Base-by-base conservation (phyloP, 2,113 vertebrate species). In the Protobothrops mucrosquamatus region DNA sequence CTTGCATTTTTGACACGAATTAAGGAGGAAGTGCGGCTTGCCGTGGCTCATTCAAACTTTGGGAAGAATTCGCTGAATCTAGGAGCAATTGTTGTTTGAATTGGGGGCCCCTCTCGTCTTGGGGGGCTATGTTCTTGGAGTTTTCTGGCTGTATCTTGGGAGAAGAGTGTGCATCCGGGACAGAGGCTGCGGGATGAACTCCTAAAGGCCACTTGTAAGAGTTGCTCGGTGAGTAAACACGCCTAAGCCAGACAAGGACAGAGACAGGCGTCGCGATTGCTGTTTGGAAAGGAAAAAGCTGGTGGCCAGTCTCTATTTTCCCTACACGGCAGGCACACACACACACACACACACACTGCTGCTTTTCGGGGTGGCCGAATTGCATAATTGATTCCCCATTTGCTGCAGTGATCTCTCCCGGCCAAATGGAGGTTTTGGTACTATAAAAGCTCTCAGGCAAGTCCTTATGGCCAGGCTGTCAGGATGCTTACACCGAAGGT, bases 331-430 rank as follows among this genome's bases (percentile, higher is more conserved):
- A n/a, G 61, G 9, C 39, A 85, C 20, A 46, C 15, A 46, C 14
- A 57, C 39, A 1, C 39, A 57, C 39, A 1, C 39, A 39, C 39
- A 39, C 24, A 48, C 22, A 5, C 6, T 34, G 85, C 86, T 61
- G 69, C 69, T 54, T 24, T 86, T 93, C 61, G 64, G 57, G 96
- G 94, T 95, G 94, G 94, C 95, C 94, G 88, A 90, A 56, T 90
- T 93, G 95, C 95, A 96, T 96, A 96, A 97, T 96, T 96, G 96
- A 97, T 96, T 97, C 96, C 95, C 95, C 94, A 93, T 95, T 97
- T 96, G 95, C 96, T 97, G 96, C 96, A 96, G 95, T 95, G 96
- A 93, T 96, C 94, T 91, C 94, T 96, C 95, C 96, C 95, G 96
- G 95, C 92, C 93, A 94, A 91, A 94, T 92, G 54, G 94, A 52